A percentile compares a stretch with the other conserved stretches of the same genome.
phyloP scores from a whole-genome alignment of 2,113 vertebrate genomes.

The Phaethornis superciliosus region DNA sequence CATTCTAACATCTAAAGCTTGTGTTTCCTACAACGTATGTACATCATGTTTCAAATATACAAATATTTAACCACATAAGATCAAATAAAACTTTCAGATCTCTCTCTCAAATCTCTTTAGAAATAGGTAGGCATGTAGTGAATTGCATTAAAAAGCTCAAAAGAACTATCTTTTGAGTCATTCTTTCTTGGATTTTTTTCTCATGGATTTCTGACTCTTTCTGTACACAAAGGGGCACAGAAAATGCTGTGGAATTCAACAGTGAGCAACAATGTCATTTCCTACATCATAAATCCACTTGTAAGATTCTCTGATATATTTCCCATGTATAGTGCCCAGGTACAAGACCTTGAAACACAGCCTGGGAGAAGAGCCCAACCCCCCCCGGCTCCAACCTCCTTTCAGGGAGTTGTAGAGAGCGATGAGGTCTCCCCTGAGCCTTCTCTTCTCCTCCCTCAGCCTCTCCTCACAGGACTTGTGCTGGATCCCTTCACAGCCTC shows the following conservation, averaged over 20 bases:
- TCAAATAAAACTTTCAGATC: conserved; percentile 11
- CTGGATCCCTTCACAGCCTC: no score
- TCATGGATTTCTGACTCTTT: not conserved
- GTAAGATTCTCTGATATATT: not conserved
- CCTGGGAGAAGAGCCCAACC: no score
- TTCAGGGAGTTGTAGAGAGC: no score
- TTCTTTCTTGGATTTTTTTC: conserved; percentile 16
- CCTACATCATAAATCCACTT: not conserved
- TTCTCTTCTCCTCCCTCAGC: no score
- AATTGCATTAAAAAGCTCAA: conserved; percentile 46
- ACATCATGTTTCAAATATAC: conserved; percentile 7
- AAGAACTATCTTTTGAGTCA: not conserved
- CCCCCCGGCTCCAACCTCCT: no score
- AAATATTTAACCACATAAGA: conserved; percentile 31
- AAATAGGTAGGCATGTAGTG: conserved; percentile 1
- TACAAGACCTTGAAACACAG: no score
- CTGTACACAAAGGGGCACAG: not conserved
- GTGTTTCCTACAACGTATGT: not conserved
- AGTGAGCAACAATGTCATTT: not conserved
- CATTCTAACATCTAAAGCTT: conserved; percentile 32
- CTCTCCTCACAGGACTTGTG: no score
- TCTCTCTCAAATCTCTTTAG: conserved; percentile 28
- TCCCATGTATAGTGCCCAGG: not conserved
- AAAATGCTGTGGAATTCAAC: not conserved
- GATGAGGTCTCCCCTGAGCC: no score